Base-by-base conservation (phyloP, 2,797 vertebrate genomes). In the Cuculus canorus region DNA sequence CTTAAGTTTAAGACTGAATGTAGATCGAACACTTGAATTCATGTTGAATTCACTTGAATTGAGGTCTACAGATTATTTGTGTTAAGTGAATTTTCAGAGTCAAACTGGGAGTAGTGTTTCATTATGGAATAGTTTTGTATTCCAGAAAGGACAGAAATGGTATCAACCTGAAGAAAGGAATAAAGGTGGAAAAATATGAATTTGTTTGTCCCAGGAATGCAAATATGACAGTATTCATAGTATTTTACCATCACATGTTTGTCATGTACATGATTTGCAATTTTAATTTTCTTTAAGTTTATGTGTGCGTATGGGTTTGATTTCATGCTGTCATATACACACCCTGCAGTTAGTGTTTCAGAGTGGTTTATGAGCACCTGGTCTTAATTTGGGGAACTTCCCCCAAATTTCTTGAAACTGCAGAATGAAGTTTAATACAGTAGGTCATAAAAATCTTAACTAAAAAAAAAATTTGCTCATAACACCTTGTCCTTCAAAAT, bases 221-320 rank as follows among this genome's bases (percentile, higher is more conserved):
- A 19, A 66, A 39, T 18, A 3, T 91, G 85, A 88, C 87, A 72
- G 7, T 18, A 83, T 73, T 52, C 47, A 66, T 45, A 63, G 52
- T 60, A 18, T 71, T 92, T 93, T 92, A 82, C 90, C 93, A 17
- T 93, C 82, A 13, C 43, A 9, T 80, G 81, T 92, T 93, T 91
- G 90, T 94, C 95, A 68, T 71, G 82, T 89, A 64, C 59, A 43
- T 86, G 91, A 94, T 95, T 96, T 97, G 92, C 91, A 96, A 57
- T 94, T 93, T 94, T 94, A 92, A 96, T 96, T 92, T 91, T 32
- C 39, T 66, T 48, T 5, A 95, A 90, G 89, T 21, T 77, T 93
- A 1, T 60, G 35, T 52, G 85, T 86, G 43, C 95, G 92, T 28
- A 7, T 96, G 96, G 94, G 17, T 93, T 96, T 93, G 87, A 93